phyloP scores from a whole-genome alignment of 1,140 invertebrate species.

The Pogonomyrmex californicus region DNA sequence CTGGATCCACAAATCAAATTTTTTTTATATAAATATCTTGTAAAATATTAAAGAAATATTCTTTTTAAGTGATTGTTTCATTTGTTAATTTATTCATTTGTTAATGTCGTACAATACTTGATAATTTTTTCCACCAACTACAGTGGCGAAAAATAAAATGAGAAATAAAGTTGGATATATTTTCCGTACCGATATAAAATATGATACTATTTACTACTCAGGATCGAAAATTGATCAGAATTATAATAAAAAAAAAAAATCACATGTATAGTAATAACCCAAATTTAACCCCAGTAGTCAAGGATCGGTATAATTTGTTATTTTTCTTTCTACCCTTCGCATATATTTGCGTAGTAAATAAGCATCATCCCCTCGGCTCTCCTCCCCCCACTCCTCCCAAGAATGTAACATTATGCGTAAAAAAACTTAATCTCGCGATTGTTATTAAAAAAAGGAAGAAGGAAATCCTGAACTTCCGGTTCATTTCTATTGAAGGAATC shows the following conservation, averaged over 20 bases:
- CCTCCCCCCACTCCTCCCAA: not conserved
- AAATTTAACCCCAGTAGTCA: not conserved
- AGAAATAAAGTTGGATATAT: not conserved
- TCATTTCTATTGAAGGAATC: slow-evolving; percentile 7
- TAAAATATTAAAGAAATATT: not conserved
- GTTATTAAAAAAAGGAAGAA: slow-evolving; percentile 4
- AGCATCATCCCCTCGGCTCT: not conserved
- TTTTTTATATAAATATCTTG: no score
- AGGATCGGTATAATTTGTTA: not conserved
- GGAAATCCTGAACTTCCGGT: slow-evolving; percentile 27
- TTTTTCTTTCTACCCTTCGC: not conserved
- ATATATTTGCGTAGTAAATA: not conserved
- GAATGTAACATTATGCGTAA: not conserved
- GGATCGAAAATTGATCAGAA: not conserved
- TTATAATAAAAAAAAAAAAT: slow-evolving; percentile 1
- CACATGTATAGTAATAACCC: not conserved
- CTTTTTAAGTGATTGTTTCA: not conserved
- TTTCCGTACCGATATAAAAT: not conserved
- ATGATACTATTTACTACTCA: not conserved
- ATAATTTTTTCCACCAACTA: not conserved
- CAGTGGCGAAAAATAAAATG: not conserved
- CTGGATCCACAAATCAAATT: no score
- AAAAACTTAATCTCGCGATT: not conserved
- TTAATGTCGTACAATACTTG: no score
- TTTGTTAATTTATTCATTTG: not conserved